Base-by-base conservation (phyloP, 1,140 invertebrate genomes). In the Arctopsyche grandis region DNA sequence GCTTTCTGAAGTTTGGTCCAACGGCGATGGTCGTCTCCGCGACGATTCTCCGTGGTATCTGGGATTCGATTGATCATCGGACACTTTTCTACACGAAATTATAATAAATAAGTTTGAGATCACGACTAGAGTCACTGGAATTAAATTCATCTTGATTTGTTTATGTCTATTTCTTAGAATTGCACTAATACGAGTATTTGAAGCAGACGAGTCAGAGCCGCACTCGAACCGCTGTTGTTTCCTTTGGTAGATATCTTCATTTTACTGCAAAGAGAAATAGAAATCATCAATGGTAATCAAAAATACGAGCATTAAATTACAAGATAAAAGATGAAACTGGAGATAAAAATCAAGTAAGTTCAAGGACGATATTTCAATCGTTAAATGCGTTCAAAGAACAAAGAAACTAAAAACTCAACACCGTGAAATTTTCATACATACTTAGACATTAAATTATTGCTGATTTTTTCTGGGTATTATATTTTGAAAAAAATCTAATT, bases 1-100 rank as follows among this genome's bases (percentile, higher is more conserved):
- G 29, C 81, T 82, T 52, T 82, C 81, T 12, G 79, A 80, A 9
- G 76, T 78, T 77, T 77, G 58, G 7, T 82, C 77, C 0, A 75
- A 48, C 14, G 71, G 26, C 12, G 81, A 69, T 58, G 56, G 75
- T 21, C 81, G 46, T 60, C 78, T 77, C 19, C 29, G 52, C 52
- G 52, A n/a, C 52, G 52, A 58, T 1, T 58, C 14, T 21, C 21
- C 52, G 29, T 38, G 29, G 29, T 60, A 16, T 60, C 56, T n/a
- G 16, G 9, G 19, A 66, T 22, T 21, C 22, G 9, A 5, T 26
- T 26, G 3, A 26, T 66, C 63, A 9, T 66, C 63, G 12, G 63
- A 7, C 12, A 60, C 21, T 22, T 22, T 19, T 26, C 22, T 66
- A 29, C 63, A 66, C 63, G 24, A 66, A 12, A 66, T 22, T 12